Conservation (phyloP, 2,797 vertebrate species). For the Dallia pectoralis region DNA sequence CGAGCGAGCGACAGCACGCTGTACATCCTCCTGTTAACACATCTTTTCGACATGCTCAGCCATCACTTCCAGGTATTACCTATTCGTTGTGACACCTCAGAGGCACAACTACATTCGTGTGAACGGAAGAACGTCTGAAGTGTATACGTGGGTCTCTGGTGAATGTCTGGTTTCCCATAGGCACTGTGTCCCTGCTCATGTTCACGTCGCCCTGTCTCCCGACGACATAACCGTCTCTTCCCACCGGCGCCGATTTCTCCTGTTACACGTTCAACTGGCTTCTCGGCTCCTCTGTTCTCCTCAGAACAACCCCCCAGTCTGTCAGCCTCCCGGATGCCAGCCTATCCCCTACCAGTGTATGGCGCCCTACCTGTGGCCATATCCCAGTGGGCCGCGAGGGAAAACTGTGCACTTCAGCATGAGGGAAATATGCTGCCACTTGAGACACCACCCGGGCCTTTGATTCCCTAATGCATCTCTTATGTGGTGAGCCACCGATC, state of each 20-base stretch:
- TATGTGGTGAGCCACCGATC: neutral
- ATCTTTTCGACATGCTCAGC: neutral
- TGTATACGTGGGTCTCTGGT: conserved; percentile 44
- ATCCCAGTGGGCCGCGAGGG: neutral
- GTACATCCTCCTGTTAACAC: neutral
- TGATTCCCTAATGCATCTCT: neutral
- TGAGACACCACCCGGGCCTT: neutral
- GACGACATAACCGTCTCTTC: neutral
- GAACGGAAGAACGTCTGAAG: neutral
- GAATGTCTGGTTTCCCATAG: conserved; percentile 53
- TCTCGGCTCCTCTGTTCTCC: neutral
- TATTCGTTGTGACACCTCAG: conserved; percentile 24
- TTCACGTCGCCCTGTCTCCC: conserved; percentile 64
- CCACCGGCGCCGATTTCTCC: neutral
- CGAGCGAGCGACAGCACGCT: neutral
- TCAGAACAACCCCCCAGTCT: neutral
- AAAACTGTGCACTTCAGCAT: neutral
- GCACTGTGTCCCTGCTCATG: conserved; percentile 56
- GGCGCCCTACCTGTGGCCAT: neutral
- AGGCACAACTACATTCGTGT: neutral
- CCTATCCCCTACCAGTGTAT: neutral
- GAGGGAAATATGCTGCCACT: neutral
- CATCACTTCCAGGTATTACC: neutral
- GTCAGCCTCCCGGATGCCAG: neutral
- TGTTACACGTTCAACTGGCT: neutral